Conservation (phyloP, 92 coral and sea anemone species). For the Phenganax stokvisi region DNA sequence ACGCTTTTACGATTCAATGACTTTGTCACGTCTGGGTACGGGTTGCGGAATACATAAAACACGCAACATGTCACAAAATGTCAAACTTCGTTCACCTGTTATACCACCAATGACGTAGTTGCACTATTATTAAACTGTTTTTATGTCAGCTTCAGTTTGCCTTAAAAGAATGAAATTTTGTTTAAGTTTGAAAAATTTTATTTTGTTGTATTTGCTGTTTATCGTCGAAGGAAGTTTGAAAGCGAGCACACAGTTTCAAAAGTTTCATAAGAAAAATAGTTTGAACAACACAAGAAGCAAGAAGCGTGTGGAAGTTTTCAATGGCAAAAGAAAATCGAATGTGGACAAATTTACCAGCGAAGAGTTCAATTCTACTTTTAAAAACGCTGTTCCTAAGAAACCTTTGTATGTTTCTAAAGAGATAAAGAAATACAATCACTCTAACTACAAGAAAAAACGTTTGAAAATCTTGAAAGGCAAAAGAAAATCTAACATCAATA, state of each 20-base stretch:
- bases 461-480: neutral
- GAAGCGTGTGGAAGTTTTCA: neutral
- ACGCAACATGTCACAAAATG: neutral
- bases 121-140: neutral
- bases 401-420: neutral
- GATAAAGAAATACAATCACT: neutral
- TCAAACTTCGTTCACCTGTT: neutral
- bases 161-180: neutral
- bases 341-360: neutral
- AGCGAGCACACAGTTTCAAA: neutral
- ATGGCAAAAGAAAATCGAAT: neutral
- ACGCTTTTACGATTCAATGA: neutral
- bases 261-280: neutral
- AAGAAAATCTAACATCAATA: slow-evolving; percentile 15
- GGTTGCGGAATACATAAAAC: neutral
- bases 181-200: neutral
- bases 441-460: neutral
- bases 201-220: neutral
- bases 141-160: neutral
- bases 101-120: too few species aligned
- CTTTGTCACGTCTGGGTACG: neutral
- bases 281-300: too few species aligned
- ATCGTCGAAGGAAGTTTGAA: neutral
- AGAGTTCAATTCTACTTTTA: too few species aligned
- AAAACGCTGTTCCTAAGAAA: too few species aligned